These are phyloP conservation scores for Mylabris phalerata DNA, from an alignment of 1,140 invertebrate species.

Conservation along the genomic window DNA sequence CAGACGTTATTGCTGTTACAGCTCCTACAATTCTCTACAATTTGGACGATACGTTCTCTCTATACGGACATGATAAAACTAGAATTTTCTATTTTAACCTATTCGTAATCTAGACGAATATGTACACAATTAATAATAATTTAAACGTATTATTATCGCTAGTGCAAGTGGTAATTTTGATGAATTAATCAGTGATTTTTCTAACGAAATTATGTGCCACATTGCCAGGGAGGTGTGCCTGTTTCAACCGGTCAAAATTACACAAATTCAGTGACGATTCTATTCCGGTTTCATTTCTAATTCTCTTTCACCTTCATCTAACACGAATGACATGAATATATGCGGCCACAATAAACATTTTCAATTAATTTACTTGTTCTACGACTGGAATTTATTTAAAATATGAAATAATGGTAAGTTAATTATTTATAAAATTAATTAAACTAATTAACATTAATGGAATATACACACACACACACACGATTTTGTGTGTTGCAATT, in stretches of 20 bases:
- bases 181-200: too few relatives aligned
- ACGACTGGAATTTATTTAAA: constrained; percentile 25
- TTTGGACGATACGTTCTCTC: too few relatives aligned
- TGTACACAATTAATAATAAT: too few relatives aligned
- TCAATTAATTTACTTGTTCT: constrained; percentile 25
- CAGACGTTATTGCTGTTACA: too few relatives aligned
- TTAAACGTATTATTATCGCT: too few relatives aligned
- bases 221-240: constrained; percentile 26
- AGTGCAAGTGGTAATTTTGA: too few relatives aligned
- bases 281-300: not conserved
- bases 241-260: not conserved
- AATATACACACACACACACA: not conserved
- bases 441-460: not conserved
- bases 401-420: constrained; percentile 36
- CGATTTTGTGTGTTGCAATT: not conserved
- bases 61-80: too few relatives aligned
- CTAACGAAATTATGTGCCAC: not conserved
- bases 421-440: not conserved
- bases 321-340: constrained; percentile 25
- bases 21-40: too few relatives aligned
- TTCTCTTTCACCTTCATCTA: not conserved
- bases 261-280: too few relatives aligned
- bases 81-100: too few relatives aligned
- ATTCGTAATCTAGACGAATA: too few relatives aligned
- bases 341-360: constrained; percentile 17